Evolutionary conservation across 1,140 invertebrate species (phyloP).

Genomic region (Lordiphosa collinella): DNA sequence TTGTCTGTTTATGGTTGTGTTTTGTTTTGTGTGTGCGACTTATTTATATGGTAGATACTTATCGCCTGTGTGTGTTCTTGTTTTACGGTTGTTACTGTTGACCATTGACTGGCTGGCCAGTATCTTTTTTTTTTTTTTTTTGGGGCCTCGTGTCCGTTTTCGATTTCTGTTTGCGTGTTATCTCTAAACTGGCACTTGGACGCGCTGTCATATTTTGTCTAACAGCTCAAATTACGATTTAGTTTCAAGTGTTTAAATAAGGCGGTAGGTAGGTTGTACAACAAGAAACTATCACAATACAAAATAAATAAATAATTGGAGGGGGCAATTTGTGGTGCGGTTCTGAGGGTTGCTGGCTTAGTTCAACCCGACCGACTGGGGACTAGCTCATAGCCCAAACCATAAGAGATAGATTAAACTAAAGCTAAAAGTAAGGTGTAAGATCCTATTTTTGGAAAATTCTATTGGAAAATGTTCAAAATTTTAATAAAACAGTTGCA

Average conservation of each 20-base stretch:
- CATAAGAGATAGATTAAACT: too few relatives aligned
- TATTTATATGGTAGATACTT: constrained; percentile 62
- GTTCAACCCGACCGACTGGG: too few relatives aligned
- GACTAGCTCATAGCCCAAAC: too few relatives aligned
- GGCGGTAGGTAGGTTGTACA: constrained; percentile 29
- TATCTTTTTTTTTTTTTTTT: constrained; percentile 27
- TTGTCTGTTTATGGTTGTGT: constrained; percentile 13
- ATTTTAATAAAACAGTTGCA: too few relatives aligned
- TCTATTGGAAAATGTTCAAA: too few relatives aligned
- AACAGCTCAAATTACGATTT: constrained; percentile 77
- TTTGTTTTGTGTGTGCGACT: constrained; percentile 30
- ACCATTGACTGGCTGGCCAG: constrained; percentile 29
- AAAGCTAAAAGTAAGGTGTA: too few relatives aligned
- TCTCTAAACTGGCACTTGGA: constrained; percentile 28
- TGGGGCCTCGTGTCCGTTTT: constrained; percentile 9
- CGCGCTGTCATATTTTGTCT: constrained; percentile 69
- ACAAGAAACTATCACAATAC: constrained; percentile 17
- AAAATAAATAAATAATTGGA: constrained; percentile 63
- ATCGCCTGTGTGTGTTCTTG: constrained; percentile 23
- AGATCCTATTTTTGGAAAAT: too few relatives aligned
- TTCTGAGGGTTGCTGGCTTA: too few relatives aligned
- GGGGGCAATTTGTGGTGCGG: too few relatives aligned
- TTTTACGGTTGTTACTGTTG: constrained; percentile 25
- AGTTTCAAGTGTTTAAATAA: constrained; percentile 65
- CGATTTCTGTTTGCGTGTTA: constrained; percentile 28